Evolutionary conservation across 2,797 vertebrate species (phyloP).

Genomic region (Alouatta caraya): DNA sequence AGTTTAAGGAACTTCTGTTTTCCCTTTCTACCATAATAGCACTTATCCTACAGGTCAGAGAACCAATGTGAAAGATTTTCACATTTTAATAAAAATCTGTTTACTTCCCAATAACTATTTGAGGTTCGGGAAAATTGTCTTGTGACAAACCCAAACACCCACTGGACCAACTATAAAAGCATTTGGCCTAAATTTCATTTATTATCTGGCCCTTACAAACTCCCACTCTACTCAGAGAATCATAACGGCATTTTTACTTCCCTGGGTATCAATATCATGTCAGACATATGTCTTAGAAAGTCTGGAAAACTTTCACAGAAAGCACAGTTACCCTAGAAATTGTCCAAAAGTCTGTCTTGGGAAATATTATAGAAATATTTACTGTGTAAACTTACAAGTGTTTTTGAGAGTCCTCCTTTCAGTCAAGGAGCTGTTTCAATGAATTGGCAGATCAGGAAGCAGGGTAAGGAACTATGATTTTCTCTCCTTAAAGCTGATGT

Average conservation of each 20-base stretch:
- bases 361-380: background rate
- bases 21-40: background rate
- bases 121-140: background rate
- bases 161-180: background rate
- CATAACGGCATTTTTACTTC: background rate
- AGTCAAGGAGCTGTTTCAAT: background rate
- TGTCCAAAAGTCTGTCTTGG: background rate
- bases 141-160: background rate
- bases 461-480: background rate
- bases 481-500: background rate
- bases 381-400: background rate
- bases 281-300: background rate
- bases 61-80: background rate
- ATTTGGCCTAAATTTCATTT: background rate
- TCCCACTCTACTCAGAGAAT: background rate
- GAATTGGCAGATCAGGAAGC: background rate
- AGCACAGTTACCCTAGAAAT: background rate
- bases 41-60: background rate
- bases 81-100: background rate
- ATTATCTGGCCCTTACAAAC: background rate
- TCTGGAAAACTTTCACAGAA: background rate
- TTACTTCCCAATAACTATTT: background rate
- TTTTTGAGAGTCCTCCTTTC: background rate
- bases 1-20: background rate
- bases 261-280: background rate